phyloP scores from a whole-genome alignment of 2,888 invertebrate species.

The Drosophila nr. medialis region DNA sequence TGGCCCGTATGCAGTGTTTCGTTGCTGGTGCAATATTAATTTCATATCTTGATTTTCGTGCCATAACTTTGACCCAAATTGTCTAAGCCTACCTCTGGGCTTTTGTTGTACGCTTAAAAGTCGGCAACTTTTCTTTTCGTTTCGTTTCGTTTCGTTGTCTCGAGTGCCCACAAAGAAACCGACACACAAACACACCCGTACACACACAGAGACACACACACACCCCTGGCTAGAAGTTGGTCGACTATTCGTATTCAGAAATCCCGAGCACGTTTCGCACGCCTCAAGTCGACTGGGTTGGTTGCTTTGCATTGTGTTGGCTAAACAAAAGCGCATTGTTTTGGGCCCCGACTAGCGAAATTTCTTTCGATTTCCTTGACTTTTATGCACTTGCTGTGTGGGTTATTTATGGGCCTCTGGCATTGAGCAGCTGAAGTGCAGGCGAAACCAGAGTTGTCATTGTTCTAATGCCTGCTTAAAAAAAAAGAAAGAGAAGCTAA shows the following conservation, averaged over 20 bases:
- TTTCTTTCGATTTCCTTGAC: constrained; percentile 79
- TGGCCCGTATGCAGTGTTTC: constrained; percentile 33
- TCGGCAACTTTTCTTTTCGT: constrained; percentile 74
- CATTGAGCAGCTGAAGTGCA: constrained; percentile 36
- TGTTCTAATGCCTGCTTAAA: constrained; percentile 46
- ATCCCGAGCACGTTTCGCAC: constrained; percentile 63
- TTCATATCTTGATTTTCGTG: constrained; percentile 75
- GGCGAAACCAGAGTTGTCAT: constrained; percentile 23
- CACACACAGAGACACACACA: not conserved
- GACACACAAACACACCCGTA: not conserved
- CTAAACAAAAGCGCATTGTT: constrained; percentile 79
- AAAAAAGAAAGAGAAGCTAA: not conserved
- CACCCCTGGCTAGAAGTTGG: constrained; percentile 8
- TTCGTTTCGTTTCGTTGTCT: constrained; percentile 56
- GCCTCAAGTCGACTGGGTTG: constrained; percentile 65
- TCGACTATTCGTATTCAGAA: constrained; percentile 22
- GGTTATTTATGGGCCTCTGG: constrained; percentile 77
- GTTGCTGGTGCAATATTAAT: constrained; percentile 70
- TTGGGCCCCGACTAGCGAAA: constrained; percentile 46
- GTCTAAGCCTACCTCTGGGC: constrained; percentile 46
- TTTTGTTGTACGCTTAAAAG: constrained; percentile 60
- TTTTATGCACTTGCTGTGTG: constrained; percentile 78
- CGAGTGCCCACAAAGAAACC: constrained; percentile 27
- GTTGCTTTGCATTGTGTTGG: constrained; percentile 57
- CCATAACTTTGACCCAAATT: constrained; percentile 74